Conservation (phyloP, 1,140 invertebrate species). For the Gonioctena quinquepunctata region DNA sequence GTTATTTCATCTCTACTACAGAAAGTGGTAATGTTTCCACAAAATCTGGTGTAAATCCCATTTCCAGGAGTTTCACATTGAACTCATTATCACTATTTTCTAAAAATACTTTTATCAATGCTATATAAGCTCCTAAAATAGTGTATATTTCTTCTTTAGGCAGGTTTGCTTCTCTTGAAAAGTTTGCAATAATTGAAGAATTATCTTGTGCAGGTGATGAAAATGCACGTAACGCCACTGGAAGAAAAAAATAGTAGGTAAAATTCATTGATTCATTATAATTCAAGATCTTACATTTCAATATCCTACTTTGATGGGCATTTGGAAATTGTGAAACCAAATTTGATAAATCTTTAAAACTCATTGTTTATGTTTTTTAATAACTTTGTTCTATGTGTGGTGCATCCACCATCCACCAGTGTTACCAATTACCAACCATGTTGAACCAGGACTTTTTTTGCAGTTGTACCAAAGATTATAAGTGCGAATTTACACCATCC, state of each 20-base stretch:
- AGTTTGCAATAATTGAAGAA: conserved; percentile 28
- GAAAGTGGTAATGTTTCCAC: conserved; percentile 32
- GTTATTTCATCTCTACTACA: conserved; percentile 30
- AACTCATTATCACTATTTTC: conserved; percentile 36
- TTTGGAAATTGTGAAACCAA: conserved; percentile 7
- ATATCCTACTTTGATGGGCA: conserved; percentile 15
- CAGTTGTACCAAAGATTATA: too few species aligned
- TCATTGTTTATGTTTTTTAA: too few species aligned
- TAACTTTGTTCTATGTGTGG: too few species aligned
- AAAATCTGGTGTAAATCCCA: conserved; percentile 38
- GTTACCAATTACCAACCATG: too few species aligned
- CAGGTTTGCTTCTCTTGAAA: conserved; percentile 32
- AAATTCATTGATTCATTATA: background rate
- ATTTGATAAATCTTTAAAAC: conserved; percentile 25
- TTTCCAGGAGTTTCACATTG: conserved; percentile 25
- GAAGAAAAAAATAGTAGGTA: conserved; percentile 16
- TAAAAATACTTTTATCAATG: conserved; percentile 33
- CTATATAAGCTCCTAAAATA: conserved; percentile 34
- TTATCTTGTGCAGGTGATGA: conserved; percentile 32
- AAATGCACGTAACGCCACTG: conserved; percentile 33
- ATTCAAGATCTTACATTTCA: conserved; percentile 20
- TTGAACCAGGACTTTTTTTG: too few species aligned
- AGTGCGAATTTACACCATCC: too few species aligned
- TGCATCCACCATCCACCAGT: too few species aligned
- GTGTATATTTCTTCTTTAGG: conserved; percentile 30